Conservation (phyloP, 2,797 vertebrate species). For the Odontamblyopus lacepedii region DNA sequence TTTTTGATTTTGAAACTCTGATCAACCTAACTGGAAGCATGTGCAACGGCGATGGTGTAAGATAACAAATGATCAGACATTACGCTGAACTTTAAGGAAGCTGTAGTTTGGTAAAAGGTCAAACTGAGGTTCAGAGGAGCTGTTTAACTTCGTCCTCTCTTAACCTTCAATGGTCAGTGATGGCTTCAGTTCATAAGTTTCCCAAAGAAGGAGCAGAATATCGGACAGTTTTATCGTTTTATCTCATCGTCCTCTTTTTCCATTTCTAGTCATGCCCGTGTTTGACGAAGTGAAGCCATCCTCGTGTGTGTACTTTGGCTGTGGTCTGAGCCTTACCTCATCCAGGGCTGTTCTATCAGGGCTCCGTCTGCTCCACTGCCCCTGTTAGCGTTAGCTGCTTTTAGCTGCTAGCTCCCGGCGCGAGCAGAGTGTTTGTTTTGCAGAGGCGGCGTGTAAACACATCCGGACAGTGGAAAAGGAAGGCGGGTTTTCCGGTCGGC, state of each 20-base stretch:
- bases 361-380: neutral
- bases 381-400: neutral
- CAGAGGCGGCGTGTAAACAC: slow-evolving; percentile 12
- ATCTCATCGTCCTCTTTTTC: neutral
- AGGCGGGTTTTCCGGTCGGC: neutral
- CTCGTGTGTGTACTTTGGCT: neutral
- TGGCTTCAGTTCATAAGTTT: neutral
- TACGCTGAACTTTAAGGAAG: too few species aligned
- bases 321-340: neutral
- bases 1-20: too few species aligned
- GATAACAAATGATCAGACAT: too few species aligned
- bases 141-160: neutral
- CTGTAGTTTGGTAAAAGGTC: neutral
- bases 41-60: too few species aligned
- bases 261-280: neutral
- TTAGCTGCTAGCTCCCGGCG: slow-evolving; percentile 4
- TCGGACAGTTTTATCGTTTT: neutral
- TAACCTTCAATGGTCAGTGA: neutral
- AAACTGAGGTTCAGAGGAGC: neutral
- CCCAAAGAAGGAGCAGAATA: neutral
- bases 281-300: neutral
- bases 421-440: slow-evolving; percentile 9
- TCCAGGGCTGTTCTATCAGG: neutral
- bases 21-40: too few species aligned
- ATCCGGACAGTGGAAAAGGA: slow-evolving; percentile 15